Base-by-base conservation (phyloP, 2,797 vertebrate species). In the Perodicticus potto region DNA sequence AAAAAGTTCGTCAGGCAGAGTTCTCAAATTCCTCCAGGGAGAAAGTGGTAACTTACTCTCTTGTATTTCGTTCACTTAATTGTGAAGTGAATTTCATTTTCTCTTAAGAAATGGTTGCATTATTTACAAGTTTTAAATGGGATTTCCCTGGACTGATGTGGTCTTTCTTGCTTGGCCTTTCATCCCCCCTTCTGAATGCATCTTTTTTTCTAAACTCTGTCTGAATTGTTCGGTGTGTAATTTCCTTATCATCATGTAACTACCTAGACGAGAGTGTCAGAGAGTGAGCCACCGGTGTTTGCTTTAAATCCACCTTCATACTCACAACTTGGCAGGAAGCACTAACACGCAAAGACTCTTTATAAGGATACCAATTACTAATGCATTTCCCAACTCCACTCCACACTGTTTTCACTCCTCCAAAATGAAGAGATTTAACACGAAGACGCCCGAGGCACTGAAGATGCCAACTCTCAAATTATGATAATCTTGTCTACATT, bases 401-500 rank as follows among this genome's bases (percentile, higher is more conserved):
- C 89, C 69, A 61, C 11, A 89, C 80, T 92, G 61, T 72, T 90
- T 97, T 92, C 83, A 96, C 97, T 97, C 34, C 97, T 97, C 37
- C 88, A 1, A 73, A 97, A 97, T 83, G 96, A 97, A 98, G 89
- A 97, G 19, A 72, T 95, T 98, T 97, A 97, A 97, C 94, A 93
- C 93, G 96, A 98, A 98, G 97, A 87, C 89, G 40, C 98, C 91
- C 7, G 70, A 97, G 97, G 97, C 82, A 95, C 78, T 93, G 83
- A 96, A 97, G 95, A 97, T 85, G 70, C 78, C 76, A 43, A 49
- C 63, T 97, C 81, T 98, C 96, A 98, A 98, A 97, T 97, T 96
- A 97, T 78, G 78, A 77, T 98, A 95, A 98, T 98, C 97, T 98
- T 97, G 45, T 96, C 97, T 98, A 65, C 94, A 94, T 97, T 97